These are phyloP conservation scores for Ceratina australensis DNA, from an alignment of 1,140 invertebrate genomes.

Conservation along the genomic window DNA sequence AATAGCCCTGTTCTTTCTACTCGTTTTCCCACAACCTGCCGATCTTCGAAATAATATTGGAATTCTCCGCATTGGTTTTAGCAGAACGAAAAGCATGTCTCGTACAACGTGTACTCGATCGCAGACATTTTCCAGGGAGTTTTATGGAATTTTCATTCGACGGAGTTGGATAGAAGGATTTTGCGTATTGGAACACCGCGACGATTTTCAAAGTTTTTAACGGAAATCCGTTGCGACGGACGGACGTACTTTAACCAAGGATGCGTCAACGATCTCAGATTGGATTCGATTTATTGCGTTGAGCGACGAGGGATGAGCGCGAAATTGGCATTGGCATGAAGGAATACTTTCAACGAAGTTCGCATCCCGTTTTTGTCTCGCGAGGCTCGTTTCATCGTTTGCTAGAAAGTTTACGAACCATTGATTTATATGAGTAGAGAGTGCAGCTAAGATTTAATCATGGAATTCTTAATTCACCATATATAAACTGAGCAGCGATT, in stretches of 20 bases:
- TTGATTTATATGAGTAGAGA: no score
- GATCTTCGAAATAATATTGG: background rate
- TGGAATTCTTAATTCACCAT: no score
- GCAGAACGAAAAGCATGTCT: background rate
- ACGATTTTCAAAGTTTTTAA: background rate
- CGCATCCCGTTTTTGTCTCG: background rate
- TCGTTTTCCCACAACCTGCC: background rate
- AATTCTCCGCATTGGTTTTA: background rate
- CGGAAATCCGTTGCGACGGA: background rate
- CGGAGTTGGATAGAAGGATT: background rate
- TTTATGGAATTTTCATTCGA: background rate
- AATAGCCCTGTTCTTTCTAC: background rate
- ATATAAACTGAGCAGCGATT: no score
- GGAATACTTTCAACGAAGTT: background rate
- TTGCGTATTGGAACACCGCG: background rate
- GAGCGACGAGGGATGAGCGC: background rate
- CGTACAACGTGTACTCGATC: no score
- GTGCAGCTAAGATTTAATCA: no score
- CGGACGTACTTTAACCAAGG: slow-evolving; percentile 3
- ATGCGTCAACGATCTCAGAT: background rate
- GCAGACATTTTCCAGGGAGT: background rate
- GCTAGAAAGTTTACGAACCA: slow-evolving; percentile 1
- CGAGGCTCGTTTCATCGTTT: background rate
- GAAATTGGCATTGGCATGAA: background rate
- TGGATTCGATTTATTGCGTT: slow-evolving; percentile 19